These are phyloP conservation scores for Galleria mellonella DNA, from an alignment of 1,140 invertebrate species.

Conservation along the genomic window DNA sequence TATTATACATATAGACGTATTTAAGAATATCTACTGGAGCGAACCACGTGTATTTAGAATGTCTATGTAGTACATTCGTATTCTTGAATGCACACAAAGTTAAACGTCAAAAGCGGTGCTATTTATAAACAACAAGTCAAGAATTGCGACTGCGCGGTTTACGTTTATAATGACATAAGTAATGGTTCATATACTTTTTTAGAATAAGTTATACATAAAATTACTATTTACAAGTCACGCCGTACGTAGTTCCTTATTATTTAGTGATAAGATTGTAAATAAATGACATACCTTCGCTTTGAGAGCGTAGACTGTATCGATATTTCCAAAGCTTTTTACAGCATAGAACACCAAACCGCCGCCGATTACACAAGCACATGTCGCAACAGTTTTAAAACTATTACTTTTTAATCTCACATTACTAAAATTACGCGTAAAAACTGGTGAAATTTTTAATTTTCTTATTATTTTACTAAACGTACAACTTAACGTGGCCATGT, in stretches of 20 bases:
- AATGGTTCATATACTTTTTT: neutral
- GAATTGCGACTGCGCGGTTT: conserved; percentile 14
- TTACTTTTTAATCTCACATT: conserved; percentile 35
- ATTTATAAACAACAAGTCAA: conserved; percentile 44
- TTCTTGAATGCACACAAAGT: conserved; percentile 21
- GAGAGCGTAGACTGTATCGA: conserved; percentile 51
- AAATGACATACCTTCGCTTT: conserved; percentile 52
- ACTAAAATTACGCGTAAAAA: conserved; percentile 44
- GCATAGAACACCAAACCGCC: conserved; percentile 46
- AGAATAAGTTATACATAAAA: no score
- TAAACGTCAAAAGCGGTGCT: conserved; percentile 28
- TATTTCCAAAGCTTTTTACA: conserved; percentile 35
- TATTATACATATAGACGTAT: no score
- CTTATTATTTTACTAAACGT: conserved; percentile 48
- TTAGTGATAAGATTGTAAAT: neutral
- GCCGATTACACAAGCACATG: conserved; percentile 55
- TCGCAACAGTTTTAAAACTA: conserved; percentile 43
- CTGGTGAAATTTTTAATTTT: conserved; percentile 44
- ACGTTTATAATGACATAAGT: conserved; percentile 20
- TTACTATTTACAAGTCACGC: no score
- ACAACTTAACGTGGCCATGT: conserved; percentile 63
- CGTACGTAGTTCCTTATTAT: no score
- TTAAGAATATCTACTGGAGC: no score
- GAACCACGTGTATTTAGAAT: no score
- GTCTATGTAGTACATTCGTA: neutral